Conservation (phyloP, 35 echinoderm and acorn worm genomes). For the Ptychodera flava region DNA sequence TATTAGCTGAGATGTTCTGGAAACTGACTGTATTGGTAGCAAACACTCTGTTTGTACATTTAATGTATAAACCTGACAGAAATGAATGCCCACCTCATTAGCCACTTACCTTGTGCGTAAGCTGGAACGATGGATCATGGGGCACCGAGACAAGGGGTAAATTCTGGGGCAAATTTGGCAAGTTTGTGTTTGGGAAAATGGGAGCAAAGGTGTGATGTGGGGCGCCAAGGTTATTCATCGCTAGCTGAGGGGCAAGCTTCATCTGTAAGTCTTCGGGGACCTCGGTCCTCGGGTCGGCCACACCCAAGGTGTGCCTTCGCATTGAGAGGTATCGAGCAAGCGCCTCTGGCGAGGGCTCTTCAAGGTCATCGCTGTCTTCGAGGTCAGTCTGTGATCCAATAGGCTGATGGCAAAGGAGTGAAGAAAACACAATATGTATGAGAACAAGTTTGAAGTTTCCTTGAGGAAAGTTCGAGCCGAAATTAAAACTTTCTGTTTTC, state of each 20-base stretch:
- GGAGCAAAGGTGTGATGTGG: constrained; percentile 11
- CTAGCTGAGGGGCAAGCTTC: constrained; percentile 4
- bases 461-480: no score
- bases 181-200: constrained; percentile 4
- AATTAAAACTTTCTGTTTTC: no score
- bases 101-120: constrained; percentile 81
- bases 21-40: no score
- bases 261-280: constrained; percentile 33
- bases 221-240: not conserved
- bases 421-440: no score
- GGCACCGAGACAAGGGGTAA: constrained; percentile 46
- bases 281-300: constrained; percentile 67
- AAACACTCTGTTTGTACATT: no score
- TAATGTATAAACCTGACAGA: no score
- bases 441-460: no score
- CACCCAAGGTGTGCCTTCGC: constrained; percentile 63
- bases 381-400: not conserved
- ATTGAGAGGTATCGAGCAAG: constrained; percentile 63
- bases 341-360: constrained; percentile 68
- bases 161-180: constrained; percentile 66
- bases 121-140: constrained; percentile 30
- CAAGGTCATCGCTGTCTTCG: constrained; percentile 69
- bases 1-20: no score
- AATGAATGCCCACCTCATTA: no score
- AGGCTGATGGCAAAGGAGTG: not conserved